phyloP scores from a whole-genome alignment of 1,140 invertebrate species.

The Heterodera carotae region DNA sequence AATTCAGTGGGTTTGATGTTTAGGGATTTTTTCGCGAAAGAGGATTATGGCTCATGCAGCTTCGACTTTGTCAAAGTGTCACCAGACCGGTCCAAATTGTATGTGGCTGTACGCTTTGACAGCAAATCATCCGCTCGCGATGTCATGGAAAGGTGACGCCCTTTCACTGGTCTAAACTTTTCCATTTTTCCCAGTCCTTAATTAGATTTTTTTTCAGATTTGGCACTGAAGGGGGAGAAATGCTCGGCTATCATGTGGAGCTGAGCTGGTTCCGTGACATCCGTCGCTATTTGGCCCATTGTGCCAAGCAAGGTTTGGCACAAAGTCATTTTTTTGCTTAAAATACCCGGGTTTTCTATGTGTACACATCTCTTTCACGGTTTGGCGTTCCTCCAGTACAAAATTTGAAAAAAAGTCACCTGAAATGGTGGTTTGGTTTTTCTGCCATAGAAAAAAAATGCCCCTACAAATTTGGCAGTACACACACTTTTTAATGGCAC shows the following conservation, averaged over 20 bases:
- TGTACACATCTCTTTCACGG: no score
- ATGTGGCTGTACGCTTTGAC: constrained; percentile 44
- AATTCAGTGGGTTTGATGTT: constrained; percentile 21
- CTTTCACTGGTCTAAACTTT: no score
- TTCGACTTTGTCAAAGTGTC: constrained; percentile 48
- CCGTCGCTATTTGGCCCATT: constrained; percentile 44
- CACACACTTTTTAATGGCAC: no score
- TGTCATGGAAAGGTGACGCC: constrained; percentile 39
- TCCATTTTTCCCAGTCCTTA: no score
- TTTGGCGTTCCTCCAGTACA: background rate
- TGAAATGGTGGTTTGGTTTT: no score
- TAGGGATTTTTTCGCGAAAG: constrained; percentile 49
- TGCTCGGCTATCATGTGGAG: constrained; percentile 43
- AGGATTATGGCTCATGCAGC: constrained; percentile 41
- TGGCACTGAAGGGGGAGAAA: constrained; percentile 32
- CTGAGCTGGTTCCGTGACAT: constrained; percentile 50
- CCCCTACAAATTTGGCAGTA: no score
- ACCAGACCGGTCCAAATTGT: constrained; percentile 33
- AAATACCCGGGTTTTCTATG: no score
- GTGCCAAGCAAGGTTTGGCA: constrained; percentile 35
- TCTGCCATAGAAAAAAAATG: no score
- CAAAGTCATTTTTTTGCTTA: background rate
- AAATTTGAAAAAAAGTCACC: no score
- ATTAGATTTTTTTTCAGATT: constrained; percentile 34
- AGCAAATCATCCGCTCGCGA: constrained; percentile 29